Conservation (phyloP, 1,140 invertebrate genomes). For the Lordiphosa collinella region DNA sequence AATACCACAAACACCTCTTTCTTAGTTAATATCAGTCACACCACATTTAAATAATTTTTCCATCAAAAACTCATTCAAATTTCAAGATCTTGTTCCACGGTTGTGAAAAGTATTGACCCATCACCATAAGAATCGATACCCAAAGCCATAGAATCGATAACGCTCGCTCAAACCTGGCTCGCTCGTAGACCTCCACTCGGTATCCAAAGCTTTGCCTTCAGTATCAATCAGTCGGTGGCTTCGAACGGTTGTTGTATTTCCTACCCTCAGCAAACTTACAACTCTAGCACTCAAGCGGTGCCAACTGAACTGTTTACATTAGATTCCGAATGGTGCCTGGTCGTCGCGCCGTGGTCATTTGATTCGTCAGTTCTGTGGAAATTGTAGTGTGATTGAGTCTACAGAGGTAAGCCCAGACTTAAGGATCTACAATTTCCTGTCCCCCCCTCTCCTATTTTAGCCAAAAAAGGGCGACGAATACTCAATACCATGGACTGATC, state of each 20-base stretch:
- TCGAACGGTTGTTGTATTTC: background rate
- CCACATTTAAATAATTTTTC: too few relatives aligned
- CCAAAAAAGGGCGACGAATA: slow-evolving; percentile 55
- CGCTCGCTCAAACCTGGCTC: too few relatives aligned
- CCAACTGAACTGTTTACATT: too few relatives aligned
- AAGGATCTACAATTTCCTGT: slow-evolving; percentile 34
- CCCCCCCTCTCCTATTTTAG: background rate
- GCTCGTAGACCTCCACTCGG: too few relatives aligned
- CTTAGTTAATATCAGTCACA: too few relatives aligned
- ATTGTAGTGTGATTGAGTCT: slow-evolving; percentile 8
- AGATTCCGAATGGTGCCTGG: slow-evolving; percentile 4
- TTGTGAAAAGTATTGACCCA: too few relatives aligned
- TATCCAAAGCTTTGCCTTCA: background rate
- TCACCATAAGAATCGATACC: too few relatives aligned
- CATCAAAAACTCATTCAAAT: too few relatives aligned
- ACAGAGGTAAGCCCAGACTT: too few relatives aligned
- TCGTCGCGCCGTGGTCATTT: slow-evolving; percentile 17
- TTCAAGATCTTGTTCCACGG: too few relatives aligned
- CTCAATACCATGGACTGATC: slow-evolving; percentile 65
- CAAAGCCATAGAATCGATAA: too few relatives aligned
- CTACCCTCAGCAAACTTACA: background rate
- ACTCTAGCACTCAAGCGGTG: background rate
- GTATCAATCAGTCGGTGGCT: background rate
- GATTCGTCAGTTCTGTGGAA: slow-evolving; percentile 12
- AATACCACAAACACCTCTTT: too few relatives aligned